Percentiles rank a stretch among this genome's conserved stretches.
Evolutionary conservation across 1,140 invertebrate species (phyloP).

Genomic region (Hesperophylax magnus): DNA sequence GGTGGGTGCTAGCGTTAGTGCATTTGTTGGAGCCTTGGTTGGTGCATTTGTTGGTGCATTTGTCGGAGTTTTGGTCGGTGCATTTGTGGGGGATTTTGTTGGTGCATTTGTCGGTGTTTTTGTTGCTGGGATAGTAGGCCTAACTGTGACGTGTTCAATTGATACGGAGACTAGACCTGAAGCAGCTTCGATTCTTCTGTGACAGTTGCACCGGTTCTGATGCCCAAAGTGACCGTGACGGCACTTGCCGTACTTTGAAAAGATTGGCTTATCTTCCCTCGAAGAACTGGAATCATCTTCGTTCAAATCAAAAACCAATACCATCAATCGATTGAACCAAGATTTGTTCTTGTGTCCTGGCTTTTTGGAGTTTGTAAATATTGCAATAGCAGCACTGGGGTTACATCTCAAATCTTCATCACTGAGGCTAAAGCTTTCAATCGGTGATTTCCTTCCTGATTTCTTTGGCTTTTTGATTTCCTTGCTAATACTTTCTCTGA

Average conservation of each 20-base stretch:
- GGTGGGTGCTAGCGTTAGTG: not conserved
- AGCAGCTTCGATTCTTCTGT: not conserved
- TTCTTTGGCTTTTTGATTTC: not conserved
- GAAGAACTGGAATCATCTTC: not conserved
- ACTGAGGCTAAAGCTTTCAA: too few species aligned
- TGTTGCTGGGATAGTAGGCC: not conserved
- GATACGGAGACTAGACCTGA: not conserved
- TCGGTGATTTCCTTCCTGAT: too few species aligned
- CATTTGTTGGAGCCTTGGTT: not conserved
- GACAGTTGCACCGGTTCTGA: not conserved
- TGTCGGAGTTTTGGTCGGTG: not conserved
- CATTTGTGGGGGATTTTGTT: not conserved
- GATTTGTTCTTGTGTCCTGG: not conserved
- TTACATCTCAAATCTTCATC: too few species aligned
- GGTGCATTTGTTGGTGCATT: not conserved
- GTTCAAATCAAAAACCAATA: not conserved
- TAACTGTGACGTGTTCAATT: not conserved
- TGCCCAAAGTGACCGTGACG: not conserved
- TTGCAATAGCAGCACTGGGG: too few species aligned
- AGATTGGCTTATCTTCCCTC: not conserved
- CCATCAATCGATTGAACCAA: not conserved
- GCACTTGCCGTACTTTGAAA: constrained; percentile 9
- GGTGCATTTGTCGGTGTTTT: not conserved
- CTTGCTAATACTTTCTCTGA: not conserved
- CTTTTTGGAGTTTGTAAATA: not conserved